Conservation (phyloP, 2,113 vertebrate species). For the Labeo rohita region DNA sequence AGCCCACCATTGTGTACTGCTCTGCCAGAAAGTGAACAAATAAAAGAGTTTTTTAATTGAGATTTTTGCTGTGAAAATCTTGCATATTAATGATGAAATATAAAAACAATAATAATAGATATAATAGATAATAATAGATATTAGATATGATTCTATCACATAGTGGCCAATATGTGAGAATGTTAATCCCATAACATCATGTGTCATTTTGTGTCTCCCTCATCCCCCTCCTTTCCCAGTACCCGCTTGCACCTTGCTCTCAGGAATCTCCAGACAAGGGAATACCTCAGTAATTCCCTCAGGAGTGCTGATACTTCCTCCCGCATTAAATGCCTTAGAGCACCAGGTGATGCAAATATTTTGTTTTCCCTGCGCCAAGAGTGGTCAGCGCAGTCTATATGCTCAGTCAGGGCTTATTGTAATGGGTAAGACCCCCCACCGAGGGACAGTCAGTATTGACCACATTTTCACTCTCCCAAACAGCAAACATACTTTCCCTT, state of each 20-base stretch:
- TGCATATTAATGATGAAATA: not conserved
- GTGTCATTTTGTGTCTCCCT: not conserved
- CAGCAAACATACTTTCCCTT: slow-evolving; percentile 55
- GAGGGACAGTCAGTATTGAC: slow-evolving; percentile 44
- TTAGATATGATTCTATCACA: not conserved
- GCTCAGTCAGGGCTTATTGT: slow-evolving; percentile 55
- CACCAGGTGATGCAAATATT: slow-evolving; percentile 54
- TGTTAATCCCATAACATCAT: not conserved
- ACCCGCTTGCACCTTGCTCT: slow-evolving; percentile 52
- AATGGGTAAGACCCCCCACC: slow-evolving; percentile 40
- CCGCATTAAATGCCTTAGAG: slow-evolving; percentile 39
- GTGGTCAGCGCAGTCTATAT: slow-evolving; percentile 45
- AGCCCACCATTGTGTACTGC: not conserved
- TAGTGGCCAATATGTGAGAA: not conserved
- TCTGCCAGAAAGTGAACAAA: not conserved
- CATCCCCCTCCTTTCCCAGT: slow-evolving; percentile 5
- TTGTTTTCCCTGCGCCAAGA: slow-evolving; percentile 45
- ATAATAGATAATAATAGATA: not conserved
- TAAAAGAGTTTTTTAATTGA: too few relatives aligned
- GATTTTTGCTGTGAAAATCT: not conserved
- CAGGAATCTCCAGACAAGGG: slow-evolving; percentile 49
- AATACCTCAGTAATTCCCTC: slow-evolving; percentile 52
- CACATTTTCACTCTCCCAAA: slow-evolving; percentile 51
- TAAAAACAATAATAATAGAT: too few relatives aligned
- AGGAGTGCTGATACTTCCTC: slow-evolving; percentile 48